Base-by-base conservation (phyloP, 2,888 invertebrate species). In the Athalia circularis region DNA sequence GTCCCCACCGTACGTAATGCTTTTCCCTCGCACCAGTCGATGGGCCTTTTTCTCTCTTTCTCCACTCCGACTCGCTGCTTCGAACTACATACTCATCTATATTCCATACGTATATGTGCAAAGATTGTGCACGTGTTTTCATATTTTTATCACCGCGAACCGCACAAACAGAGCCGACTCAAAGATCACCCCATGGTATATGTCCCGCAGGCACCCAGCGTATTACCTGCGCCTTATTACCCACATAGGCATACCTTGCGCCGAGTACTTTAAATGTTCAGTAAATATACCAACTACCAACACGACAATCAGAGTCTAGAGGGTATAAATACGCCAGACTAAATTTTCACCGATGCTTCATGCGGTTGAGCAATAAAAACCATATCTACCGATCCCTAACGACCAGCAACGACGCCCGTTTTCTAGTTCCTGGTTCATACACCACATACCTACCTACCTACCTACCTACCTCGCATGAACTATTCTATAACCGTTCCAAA, bases 351-450 rank as follows among this genome's bases (percentile, higher is more conserved):
- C 59, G 45, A 72, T 72, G 59, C 43, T 43, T 9, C 54, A 11
- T 54, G 54, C 54, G 13, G 8, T 45, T 45, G 68, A 54, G 15
- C 43, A 43, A 52, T 9, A 59, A 72, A 72, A 72, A 72, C 72
- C 47, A 13, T 45, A 29, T 29, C 29, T 29, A 29, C 7, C 13
- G 57, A 13, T 13, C 47, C 13, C 70, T 70, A 70, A 70, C 57
- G 72, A 72, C 72, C 59, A 59, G 72, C 47, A 11, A 68, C 54
- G 62, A n/a, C 72, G 72, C 72, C 77, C 77, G 7, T 11, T 9
- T 47, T 50, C 77, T 79, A 86, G 87, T 88, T 88, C 88, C 88
- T 86, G 87, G 88, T 87, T 88, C 87, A 88, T 87, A 87, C 87
- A 29, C 29, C 29, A 29, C 29, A 29, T 29, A 29, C 29, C 29